Base-by-base conservation (phyloP, 2,113 vertebrate species). In the Speoplatyrhinus poulsoni region DNA sequence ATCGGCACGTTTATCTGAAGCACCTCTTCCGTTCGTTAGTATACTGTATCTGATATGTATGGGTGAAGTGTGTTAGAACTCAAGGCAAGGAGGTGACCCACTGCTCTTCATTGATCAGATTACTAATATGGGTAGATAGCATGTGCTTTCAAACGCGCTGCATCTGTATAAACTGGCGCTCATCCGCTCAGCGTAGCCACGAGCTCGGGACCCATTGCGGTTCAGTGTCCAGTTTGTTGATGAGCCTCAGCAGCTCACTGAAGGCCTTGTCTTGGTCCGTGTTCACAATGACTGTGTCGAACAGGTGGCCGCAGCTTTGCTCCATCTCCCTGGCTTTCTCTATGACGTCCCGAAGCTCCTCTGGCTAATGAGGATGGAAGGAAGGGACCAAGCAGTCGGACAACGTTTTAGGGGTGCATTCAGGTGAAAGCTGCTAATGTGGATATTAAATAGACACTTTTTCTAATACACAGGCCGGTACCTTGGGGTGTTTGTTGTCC, bases 301-400 rank as follows among this genome's bases (percentile, higher is more conserved):
- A 98, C 88, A 96, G 94, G 90, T 99, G 98, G 46, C 98, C 96
- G 9, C 93, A 97, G 91, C 95, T 96, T 89, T 99, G 96, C 72
- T 99, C 98, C 97, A 99, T 99, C 86, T 99, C 98, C 66, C 98
- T 92, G 0, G 98, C 98, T 79, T 97, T 98, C 90, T 99, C 98
- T 46, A 99, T 99, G 83, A 98, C 96, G 83, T 99, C 97, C 83
- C 98, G 92, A 69, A 99, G 84, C 83, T 99, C 98, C 89, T 99
- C 98, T 0, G 97, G 96, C 98, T 99, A 86, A 15, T 0, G 12
- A 9, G 0, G 5, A 57, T 26, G 12, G 13, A 62, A 15, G 7
- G 46, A 3, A 12, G 52, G 85, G 16, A 84, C 48, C 19, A 15
- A 6, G 47, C 1, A n/a, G 54, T 2, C 3, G 46, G 17, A 46